These are phyloP conservation scores for Microcebus griseorufus DNA, from an alignment of 2,113 vertebrate genomes.

Conservation along the genomic window DNA sequence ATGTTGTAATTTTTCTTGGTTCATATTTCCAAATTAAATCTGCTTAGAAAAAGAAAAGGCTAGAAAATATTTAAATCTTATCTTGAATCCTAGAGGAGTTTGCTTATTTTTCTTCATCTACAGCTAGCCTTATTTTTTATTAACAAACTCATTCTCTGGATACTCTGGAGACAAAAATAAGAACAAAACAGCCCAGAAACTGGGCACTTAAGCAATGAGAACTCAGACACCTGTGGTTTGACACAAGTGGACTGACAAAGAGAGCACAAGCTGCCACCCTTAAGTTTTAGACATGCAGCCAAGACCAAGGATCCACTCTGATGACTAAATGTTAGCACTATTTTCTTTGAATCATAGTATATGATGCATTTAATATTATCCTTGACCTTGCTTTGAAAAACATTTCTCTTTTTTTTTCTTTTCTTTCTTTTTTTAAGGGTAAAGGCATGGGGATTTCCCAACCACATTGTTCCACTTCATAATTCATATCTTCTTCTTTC, in stretches of 20 bases:
- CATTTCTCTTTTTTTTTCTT: background rate
- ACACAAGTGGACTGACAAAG: conserved; percentile 49
- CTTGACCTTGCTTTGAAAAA: background rate
- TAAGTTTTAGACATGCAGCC: background rate
- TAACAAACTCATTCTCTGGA: conserved; percentile 51
- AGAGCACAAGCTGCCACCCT: background rate
- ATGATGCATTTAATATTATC: background rate
- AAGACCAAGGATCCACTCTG: background rate
- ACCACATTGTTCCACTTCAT: conserved; percentile 56
- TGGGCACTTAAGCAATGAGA: conserved; percentile 13
- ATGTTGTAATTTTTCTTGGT: conserved; percentile 49
- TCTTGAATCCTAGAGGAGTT: background rate
- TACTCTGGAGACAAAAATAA: background rate
- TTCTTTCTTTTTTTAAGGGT: background rate
- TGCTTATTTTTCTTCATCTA: conserved; percentile 28
- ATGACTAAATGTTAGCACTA: conserved; percentile 27
- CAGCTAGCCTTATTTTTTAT: background rate
- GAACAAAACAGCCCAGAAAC: conserved; percentile 57
- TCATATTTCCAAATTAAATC: conserved; percentile 45
- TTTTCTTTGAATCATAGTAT: conserved; percentile 18
- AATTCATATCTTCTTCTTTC: conserved; percentile 60
- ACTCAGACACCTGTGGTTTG: conserved; percentile 64
- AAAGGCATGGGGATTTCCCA: conserved; percentile 81
- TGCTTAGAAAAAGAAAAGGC: conserved; percentile 22
- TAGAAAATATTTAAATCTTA: background rate